Evolutionary conservation across 2,888 invertebrate genomes (phyloP).

Genomic region (Ormia ochracea): DNA sequence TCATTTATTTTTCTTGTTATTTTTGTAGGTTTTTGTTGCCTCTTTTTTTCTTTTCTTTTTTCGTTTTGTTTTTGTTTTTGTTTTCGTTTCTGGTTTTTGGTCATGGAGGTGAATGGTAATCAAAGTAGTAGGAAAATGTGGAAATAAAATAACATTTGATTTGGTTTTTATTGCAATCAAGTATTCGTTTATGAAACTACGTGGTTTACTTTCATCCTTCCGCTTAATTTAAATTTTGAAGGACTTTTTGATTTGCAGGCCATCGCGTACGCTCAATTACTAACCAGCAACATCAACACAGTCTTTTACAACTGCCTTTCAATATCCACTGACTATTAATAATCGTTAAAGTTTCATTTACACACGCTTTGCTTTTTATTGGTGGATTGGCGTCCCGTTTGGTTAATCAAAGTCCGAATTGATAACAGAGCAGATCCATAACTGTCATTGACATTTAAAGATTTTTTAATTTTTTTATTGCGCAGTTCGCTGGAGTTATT

Average conservation of each 20-base stretch:
- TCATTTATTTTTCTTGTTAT: background rate
- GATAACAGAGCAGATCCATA: too few species aligned
- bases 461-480: too few species aligned
- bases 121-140: background rate
- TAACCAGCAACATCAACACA: too few species aligned
- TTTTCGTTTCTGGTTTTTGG: background rate
- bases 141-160: constrained; percentile 18
- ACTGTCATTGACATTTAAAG: too few species aligned
- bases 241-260: constrained; percentile 14
- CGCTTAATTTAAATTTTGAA: constrained; percentile 22
- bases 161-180: background rate
- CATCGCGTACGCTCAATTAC: constrained; percentile 8
- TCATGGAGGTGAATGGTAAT: constrained; percentile 10
- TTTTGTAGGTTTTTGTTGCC: background rate
- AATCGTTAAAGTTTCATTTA: too few species aligned
- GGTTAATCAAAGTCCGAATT: too few species aligned
- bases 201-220: constrained; percentile 7
- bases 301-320: too few species aligned
- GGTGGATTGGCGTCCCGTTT: too few species aligned
- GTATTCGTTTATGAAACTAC: constrained; percentile 19
- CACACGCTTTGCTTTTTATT: too few species aligned
- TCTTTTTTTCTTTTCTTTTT: background rate
- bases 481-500: too few species aligned
- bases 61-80: background rate
- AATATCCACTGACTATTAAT: too few species aligned